Percentiles rank a stretch among this genome's conserved stretches.
These are phyloP conservation scores for Caenorhabditis sp. DNA, from an alignment of 2,888 invertebrate genomes.

Conservation along the genomic window DNA sequence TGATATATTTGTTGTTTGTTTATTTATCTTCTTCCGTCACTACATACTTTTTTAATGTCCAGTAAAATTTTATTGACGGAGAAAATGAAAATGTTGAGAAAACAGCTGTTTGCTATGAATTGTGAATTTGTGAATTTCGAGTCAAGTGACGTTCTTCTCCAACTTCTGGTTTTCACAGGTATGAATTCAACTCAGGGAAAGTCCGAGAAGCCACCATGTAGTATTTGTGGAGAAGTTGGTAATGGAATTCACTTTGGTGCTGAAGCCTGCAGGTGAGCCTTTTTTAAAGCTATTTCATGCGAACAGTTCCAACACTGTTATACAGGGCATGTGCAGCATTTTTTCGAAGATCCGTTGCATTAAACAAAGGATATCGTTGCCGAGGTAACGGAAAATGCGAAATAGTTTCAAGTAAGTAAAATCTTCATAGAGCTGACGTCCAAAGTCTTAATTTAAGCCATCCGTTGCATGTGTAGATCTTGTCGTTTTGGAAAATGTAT, in stretches of 20 bases:
- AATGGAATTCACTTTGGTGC: constrained; percentile 57
- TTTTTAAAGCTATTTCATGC: background rate
- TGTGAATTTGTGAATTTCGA: too few relatives aligned
- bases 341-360: constrained; percentile 72
- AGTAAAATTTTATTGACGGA: too few relatives aligned
- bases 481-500: constrained; percentile 73
- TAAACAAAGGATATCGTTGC: constrained; percentile 72
- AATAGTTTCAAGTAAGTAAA: constrained; percentile 67
- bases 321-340: constrained; percentile 75
- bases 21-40: too few relatives aligned
- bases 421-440: background rate
- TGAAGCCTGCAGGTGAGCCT: constrained; percentile 43
- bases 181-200: background rate
- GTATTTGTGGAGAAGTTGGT: constrained; percentile 47
- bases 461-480: constrained; percentile 75
- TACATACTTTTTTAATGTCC: too few relatives aligned
- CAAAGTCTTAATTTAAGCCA: constrained; percentile 43
- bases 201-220: constrained; percentile 37
- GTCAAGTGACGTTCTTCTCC: too few relatives aligned
- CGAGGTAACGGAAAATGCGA: constrained; percentile 69
- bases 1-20: too few relatives aligned
- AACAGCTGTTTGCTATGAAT: too few relatives aligned
- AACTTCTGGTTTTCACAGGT: too few relatives aligned
- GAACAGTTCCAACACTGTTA: too few relatives aligned
- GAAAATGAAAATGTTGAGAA: too few relatives aligned